Percentiles rank a stretch among this genome's conserved stretches.
Conservation (phyloP, 64 coral and sea anemone species). For the Pocillopora verrucosa region DNA sequence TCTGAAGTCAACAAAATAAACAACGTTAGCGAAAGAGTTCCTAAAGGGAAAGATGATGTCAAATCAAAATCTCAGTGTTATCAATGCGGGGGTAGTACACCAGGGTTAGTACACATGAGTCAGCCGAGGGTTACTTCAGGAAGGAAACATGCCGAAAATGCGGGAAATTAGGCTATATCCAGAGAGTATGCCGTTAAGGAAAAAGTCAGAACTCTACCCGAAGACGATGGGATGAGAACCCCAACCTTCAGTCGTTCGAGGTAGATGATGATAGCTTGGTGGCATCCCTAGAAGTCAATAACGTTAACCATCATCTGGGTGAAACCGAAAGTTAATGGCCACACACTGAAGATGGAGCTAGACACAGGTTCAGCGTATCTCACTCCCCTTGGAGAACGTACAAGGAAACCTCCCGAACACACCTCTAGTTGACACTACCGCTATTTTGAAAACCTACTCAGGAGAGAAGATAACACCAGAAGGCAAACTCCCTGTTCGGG, state of each 20-base stretch:
- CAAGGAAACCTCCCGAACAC: background rate
- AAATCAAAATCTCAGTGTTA: background rate
- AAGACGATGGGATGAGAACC: background rate
- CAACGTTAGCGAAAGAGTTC: background rate
- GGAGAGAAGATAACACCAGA: constrained; percentile 21
- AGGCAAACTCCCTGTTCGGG: background rate
- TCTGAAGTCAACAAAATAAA: constrained; percentile 30
- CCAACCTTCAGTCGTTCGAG: background rate
- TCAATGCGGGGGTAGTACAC: background rate
- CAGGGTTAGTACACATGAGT: no score
- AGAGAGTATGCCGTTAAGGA: background rate
- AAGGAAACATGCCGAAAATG: background rate
- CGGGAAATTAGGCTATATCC: constrained; percentile 2
- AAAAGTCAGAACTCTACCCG: background rate
- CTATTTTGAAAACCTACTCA: constrained; percentile 20
- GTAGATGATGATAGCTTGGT: constrained; percentile 1
- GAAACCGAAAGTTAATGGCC: background rate
- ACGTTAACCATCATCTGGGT: constrained; percentile 14
- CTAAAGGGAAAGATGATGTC: background rate
- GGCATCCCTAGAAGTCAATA: constrained; percentile 4
- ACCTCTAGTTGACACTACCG: background rate
- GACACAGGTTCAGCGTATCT: constrained; percentile 33
- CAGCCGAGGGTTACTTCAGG: background rate
- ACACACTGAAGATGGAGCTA: constrained; percentile 2
- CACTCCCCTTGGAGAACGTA: background rate